These are phyloP conservation scores for Willowsia nigromaculata DNA, from an alignment of 2,888 invertebrate species.

Conservation along the genomic window DNA sequence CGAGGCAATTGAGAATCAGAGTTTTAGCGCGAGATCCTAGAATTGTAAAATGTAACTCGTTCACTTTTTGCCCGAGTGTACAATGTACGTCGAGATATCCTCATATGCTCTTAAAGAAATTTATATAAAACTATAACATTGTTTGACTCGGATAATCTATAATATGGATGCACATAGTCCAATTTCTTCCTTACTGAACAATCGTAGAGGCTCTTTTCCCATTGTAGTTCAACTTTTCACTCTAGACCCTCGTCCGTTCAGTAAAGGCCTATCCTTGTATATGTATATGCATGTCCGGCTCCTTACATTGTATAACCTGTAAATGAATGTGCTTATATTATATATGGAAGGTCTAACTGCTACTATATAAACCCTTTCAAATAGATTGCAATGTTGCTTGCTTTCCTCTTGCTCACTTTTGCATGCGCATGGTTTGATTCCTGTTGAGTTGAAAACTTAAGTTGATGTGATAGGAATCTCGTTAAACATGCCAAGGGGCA, in stretches of 20 bases:
- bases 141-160: too few relatives aligned
- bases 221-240: background rate
- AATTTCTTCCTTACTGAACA: too few relatives aligned
- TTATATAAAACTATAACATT: too few relatives aligned
- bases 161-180: too few relatives aligned
- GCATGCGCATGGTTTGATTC: constrained; percentile 64
- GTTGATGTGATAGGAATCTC: constrained; percentile 76
- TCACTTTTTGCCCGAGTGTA: constrained; percentile 7
- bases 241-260: background rate
- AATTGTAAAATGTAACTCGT: constrained; percentile 46
- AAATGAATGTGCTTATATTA: background rate
- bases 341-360: background rate
- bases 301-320: background rate
- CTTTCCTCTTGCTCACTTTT: constrained; percentile 13
- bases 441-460: constrained; percentile 71
- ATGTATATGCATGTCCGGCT: background rate
- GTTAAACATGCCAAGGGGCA: constrained; percentile 75
- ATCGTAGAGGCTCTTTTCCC: background rate
- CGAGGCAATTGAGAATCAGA: background rate
- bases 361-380: background rate
- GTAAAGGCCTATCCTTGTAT: background rate
- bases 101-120: background rate
- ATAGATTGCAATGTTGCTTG: constrained; percentile 26
- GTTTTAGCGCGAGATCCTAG: background rate
- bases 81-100: background rate